Evolutionary conservation across 2,888 invertebrate species (phyloP).

Genomic region (Lumbricus terrestris): DNA sequence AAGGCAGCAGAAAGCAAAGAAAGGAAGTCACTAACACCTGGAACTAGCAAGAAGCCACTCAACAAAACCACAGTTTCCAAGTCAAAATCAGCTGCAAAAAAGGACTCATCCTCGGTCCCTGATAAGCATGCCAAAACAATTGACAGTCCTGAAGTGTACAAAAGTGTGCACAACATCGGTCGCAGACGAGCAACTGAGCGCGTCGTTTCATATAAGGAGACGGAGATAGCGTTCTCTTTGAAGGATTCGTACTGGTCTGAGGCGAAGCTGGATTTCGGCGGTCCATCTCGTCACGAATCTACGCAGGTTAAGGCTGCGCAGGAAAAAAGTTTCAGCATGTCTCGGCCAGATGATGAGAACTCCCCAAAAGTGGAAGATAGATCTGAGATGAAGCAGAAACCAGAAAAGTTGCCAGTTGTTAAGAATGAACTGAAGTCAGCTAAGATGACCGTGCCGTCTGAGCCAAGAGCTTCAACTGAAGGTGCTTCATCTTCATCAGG

Average conservation of each 20-base stretch:
- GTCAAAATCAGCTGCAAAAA: neutral
- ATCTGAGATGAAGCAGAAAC: conserved; percentile 11
- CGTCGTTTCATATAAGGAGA: conserved; percentile 50
- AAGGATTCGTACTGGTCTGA: conserved; percentile 35
- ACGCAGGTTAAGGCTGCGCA: neutral
- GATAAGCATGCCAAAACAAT: neutral
- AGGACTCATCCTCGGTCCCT: neutral
- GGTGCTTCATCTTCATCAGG: neutral
- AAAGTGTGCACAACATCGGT: conserved; percentile 49
- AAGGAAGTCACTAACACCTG: neutral
- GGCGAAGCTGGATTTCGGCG: conserved; percentile 21
- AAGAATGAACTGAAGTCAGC: neutral
- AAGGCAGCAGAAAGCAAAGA: neutral
- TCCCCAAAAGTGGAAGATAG: neutral
- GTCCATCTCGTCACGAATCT: conserved; percentile 6
- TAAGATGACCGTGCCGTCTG: neutral
- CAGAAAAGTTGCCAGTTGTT: neutral
- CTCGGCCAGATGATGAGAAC: neutral
- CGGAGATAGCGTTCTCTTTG: conserved; percentile 38
- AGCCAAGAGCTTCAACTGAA: neutral
- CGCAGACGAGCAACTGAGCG: conserved; percentile 46
- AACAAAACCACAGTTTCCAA: neutral
- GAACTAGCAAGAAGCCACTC: neutral
- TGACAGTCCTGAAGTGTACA: conserved; percentile 41
- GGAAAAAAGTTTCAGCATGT: neutral